phyloP scores from a whole-genome alignment of 2,113 vertebrate species.

The Scolopax mira region DNA sequence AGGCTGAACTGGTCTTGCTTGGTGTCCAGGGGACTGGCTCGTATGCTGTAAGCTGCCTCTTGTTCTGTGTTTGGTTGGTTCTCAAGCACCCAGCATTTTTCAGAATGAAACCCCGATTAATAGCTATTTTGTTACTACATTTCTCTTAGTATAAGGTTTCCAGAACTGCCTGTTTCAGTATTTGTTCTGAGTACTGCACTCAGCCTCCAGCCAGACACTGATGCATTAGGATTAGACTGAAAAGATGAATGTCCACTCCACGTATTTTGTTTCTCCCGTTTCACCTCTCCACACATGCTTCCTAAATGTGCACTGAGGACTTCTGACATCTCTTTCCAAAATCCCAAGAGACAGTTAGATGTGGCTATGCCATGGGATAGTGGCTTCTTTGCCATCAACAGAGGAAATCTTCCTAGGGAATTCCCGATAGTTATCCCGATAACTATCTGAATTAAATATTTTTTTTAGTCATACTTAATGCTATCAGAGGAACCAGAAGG shows the following conservation, averaged over 20 bases:
- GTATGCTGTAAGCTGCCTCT: neutral
- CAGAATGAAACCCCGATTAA: neutral
- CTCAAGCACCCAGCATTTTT: neutral
- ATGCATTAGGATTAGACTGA: neutral
- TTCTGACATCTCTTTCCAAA: neutral
- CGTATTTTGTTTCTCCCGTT: fast-evolving
- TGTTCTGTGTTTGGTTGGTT: neutral
- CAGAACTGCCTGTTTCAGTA: neutral
- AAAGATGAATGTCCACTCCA: neutral
- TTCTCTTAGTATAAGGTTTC: neutral
- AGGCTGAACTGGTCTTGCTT: neutral
- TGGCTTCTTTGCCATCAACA: neutral
- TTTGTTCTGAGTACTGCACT: neutral
- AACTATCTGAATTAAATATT: neutral
- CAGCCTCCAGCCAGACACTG: neutral
- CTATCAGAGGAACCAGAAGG: neutral
- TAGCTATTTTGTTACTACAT: neutral
- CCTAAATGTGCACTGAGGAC: no score
- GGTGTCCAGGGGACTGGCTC: neutral
- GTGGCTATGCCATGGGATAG: neutral
- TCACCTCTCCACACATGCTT: neutral
- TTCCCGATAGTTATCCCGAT: fast-evolving
- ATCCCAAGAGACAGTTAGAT: neutral
- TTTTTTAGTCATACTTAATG: neutral
- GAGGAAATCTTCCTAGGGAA: neutral